Conservation (phyloP, 2,888 invertebrate species). For the Poecilus cupreus region DNA sequence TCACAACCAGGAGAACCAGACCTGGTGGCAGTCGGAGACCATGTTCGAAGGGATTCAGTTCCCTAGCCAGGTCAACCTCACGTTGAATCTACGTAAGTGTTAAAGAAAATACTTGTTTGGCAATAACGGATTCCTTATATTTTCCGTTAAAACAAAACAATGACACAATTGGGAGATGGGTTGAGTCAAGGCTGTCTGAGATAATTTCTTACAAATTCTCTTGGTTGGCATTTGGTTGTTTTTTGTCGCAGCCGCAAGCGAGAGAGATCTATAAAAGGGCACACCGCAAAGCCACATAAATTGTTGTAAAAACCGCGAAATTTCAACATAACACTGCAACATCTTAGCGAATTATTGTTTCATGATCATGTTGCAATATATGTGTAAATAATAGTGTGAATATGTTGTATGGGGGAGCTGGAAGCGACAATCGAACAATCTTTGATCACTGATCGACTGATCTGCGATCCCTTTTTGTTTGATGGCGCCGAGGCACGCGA, state of each 20-base stretch:
- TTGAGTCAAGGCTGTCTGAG: constrained; percentile 25
- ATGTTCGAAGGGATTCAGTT: constrained; percentile 95
- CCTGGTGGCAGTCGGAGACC: constrained; percentile 99
- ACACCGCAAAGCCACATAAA: constrained; percentile 1
- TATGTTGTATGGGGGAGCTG: not conserved
- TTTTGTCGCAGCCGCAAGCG: constrained; percentile 5
- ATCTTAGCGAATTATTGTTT: too few species aligned
- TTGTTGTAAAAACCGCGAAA: not conserved
- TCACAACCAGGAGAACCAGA: constrained; percentile 91
- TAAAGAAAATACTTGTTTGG: too few species aligned
- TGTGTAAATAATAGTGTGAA: constrained; percentile 9
- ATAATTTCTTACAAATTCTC: constrained; percentile 43
- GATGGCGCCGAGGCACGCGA: constrained; percentile 62
- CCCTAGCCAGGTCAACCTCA: constrained; percentile 94
- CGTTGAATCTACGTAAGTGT: constrained; percentile 87
- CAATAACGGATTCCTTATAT: too few species aligned
- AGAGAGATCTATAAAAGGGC: constrained; percentile 42
- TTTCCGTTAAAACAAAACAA: constrained; percentile 39
- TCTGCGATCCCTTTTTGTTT: constrained; percentile 55
- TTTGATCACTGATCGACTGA: not conserved
- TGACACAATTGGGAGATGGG: constrained; percentile 31
- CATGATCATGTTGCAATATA: not conserved
- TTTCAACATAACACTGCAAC: not conserved
- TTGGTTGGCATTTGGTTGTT: constrained; percentile 22
- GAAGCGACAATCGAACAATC: constrained; percentile 23